Evolutionary conservation across 2,888 invertebrate genomes (phyloP).

Genomic region (Ochropleura leucogaster): DNA sequence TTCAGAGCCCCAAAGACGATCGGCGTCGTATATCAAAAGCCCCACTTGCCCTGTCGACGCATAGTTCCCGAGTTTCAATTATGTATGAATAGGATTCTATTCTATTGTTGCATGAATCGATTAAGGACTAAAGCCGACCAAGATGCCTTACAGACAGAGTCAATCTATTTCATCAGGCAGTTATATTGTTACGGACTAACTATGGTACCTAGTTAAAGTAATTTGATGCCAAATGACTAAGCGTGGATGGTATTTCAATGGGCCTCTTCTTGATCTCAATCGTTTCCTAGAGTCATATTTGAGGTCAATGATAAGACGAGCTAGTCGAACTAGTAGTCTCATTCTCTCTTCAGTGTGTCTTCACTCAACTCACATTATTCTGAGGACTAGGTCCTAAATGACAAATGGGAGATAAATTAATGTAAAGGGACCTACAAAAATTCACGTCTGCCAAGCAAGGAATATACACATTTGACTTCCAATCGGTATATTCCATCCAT

Average conservation of each 20-base stretch:
- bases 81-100: constrained; percentile 23
- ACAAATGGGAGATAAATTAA: too few species aligned
- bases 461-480: not conserved
- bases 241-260: too few species aligned
- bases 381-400: too few species aligned
- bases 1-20: too few species aligned
- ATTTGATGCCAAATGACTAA: not conserved
- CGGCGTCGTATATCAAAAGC: not conserved
- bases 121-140: not conserved
- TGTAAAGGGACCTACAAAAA: not conserved
- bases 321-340: too few species aligned
- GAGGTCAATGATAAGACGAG: too few species aligned
- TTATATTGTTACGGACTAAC: not conserved
- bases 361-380: too few species aligned
- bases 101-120: constrained; percentile 17
- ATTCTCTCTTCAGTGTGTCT: too few species aligned
- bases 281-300: too few species aligned
- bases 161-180: constrained; percentile 1
- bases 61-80: constrained; percentile 29
- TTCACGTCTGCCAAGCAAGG: not conserved
- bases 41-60: not conserved
- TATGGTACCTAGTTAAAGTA: not conserved
- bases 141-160: constrained; percentile 4
- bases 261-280: too few species aligned
- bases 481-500: not conserved